Base-by-base conservation (phyloP, 2,888 invertebrate species). In the Magallana nippona region DNA sequence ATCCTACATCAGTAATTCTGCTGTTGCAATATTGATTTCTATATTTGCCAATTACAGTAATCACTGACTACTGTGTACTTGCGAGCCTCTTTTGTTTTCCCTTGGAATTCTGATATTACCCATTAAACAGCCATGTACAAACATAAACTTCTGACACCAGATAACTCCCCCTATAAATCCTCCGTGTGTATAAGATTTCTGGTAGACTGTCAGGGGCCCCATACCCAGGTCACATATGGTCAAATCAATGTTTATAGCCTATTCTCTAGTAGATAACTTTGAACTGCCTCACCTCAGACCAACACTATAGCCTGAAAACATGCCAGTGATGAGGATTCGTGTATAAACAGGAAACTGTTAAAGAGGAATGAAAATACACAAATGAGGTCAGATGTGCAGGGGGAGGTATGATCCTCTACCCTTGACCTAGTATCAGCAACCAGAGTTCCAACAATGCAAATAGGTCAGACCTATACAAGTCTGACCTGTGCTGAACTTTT, bases 111-210 rank as follows among this genome's bases (percentile, higher is more conserved):
- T n/a, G 58, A 79, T 55, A 56, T 57, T 57, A 17, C 78, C 78
- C 13, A 79, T 57, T 79, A 58, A 56, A 79, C 79, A 79, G 79
- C n/a, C 57, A 56, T 57, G 57, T 56, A 57, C 79, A 79, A 79
- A 79, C 57, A 79, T 79, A 79, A 79, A 57, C 79, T 79, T 55
- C 57, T 79, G 79, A 79, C 79, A 79, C 56, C 79, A 79, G 71
- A 71, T 71, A 71, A 63, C 19, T 22, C 15, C 27, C 19, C 71
- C 71, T 27, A 71, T 71, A 71, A 71, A 71, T 32, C 15, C 13
- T 71, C 32, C 32, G 71, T 71, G 32, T 27, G 32, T 27, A 71
- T 71, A 71, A 13, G 32, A 71, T 71, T 60, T 71, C 71, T 27
- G 15, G 5, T 32, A 71, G 71, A 71, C 71, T 71, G 71, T 71